Conservation (phyloP, 2,113 vertebrate genomes). For the Anoura caudifer region DNA sequence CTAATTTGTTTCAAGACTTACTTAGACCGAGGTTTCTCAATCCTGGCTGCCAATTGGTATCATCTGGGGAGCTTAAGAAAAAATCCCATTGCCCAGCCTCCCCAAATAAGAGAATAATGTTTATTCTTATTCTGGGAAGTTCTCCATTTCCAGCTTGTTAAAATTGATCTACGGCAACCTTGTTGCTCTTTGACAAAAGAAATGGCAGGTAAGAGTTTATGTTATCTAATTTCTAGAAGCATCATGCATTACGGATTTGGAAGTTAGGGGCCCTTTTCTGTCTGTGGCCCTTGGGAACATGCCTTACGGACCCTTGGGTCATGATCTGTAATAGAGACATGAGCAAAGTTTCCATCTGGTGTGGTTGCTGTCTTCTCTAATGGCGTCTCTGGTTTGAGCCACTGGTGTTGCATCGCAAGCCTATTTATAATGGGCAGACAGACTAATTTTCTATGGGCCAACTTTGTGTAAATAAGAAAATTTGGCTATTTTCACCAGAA, state of each 20-base stretch:
- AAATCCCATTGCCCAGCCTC: neutral
- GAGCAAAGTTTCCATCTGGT: neutral
- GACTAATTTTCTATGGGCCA: neutral
- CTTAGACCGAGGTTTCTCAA: neutral
- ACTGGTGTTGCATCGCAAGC: neutral
- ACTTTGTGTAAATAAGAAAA: neutral
- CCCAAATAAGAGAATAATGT: constrained; percentile 15
- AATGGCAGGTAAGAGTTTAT: neutral
- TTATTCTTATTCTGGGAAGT: constrained; percentile 24
- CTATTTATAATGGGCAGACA: neutral
- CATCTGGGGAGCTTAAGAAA: neutral
- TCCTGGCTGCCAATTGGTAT: neutral
- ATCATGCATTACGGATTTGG: neutral
- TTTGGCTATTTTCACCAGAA: neutral
- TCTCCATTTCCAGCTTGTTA: neutral
- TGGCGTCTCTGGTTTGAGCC: neutral
- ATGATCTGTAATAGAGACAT: neutral
- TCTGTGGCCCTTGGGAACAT: neutral
- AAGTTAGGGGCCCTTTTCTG: constrained; percentile 15
- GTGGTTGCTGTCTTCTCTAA: neutral
- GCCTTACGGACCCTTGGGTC: neutral
- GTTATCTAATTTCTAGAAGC: constrained; percentile 13
- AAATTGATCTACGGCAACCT: neutral
- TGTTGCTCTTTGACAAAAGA: constrained; percentile 5
- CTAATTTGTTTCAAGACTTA: neutral